These are phyloP conservation scores for Hippocampus guttulatus DNA, from an alignment of 2,113 vertebrate genomes.

Conservation along the genomic window DNA sequence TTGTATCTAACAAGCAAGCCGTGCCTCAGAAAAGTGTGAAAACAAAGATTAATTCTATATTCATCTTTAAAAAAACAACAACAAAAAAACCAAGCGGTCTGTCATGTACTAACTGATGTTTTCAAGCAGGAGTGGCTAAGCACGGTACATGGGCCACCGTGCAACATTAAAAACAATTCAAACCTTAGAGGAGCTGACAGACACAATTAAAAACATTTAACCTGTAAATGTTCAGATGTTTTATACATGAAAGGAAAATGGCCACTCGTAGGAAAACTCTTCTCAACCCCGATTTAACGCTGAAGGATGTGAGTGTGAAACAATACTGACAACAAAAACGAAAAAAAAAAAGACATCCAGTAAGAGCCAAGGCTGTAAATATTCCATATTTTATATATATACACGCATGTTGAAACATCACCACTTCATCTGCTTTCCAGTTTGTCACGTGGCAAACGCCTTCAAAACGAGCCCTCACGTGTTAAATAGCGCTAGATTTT, in stretches of 20 bases:
- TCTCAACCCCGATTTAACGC: conserved; percentile 16
- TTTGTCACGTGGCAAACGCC: neutral
- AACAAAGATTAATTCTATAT: neutral
- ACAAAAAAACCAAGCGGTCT: neutral
- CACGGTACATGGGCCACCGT: neutral
- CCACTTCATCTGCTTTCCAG: conserved; percentile 16
- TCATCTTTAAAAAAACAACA: too few relatives aligned
- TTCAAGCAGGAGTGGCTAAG: neutral
- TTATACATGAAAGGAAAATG: neutral
- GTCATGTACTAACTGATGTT: neutral
- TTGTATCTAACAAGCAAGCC: neutral
- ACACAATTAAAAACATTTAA: neutral
- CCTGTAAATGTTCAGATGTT: neutral
- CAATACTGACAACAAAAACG: neutral
- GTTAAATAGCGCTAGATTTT: neutral
- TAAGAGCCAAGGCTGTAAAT: conserved; percentile 31
- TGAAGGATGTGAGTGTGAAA: conserved; percentile 29
- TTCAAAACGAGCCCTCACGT: neutral
- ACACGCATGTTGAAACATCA: conserved; percentile 49
- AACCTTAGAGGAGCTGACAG: neutral
- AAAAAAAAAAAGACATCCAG: conserved; percentile 11
- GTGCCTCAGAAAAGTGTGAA: neutral
- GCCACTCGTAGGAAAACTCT: neutral
- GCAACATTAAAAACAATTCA: neutral
- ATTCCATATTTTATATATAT: conserved; percentile 35